Evolutionary conservation across 2,888 invertebrate species (phyloP).

Genomic region (Stenotaenia linearis): DNA sequence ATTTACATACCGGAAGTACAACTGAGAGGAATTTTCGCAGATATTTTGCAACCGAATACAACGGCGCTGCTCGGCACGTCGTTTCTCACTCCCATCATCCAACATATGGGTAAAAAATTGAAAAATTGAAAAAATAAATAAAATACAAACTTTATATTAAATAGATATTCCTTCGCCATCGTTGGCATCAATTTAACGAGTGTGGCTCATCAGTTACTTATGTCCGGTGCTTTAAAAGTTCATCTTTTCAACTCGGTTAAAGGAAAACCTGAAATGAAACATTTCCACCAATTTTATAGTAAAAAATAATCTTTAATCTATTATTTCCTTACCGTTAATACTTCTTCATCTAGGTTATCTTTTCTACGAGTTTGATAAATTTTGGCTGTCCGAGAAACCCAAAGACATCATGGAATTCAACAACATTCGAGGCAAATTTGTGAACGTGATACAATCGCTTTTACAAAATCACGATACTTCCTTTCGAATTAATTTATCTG

Average conservation of each 20-base stretch:
- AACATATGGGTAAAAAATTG: constrained; percentile 65
- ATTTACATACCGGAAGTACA: no score
- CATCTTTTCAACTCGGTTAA: constrained; percentile 78
- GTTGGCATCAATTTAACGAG: constrained; percentile 89
- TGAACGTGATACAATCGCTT: constrained; percentile 61
- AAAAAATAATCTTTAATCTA: no score
- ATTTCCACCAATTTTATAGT: constrained; percentile 91
- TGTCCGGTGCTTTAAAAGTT: constrained; percentile 74
- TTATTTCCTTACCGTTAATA: no score
- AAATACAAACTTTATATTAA: neutral
- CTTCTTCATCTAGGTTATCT: constrained; percentile 58
- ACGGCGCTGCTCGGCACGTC: constrained; percentile 71
- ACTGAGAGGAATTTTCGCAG: no score
- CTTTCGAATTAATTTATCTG: constrained; percentile 71
- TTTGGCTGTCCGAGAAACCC: constrained; percentile 89
- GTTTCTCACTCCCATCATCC: constrained; percentile 85
- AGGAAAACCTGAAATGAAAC: constrained; percentile 45
- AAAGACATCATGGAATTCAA: constrained; percentile 94
- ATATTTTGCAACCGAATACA: constrained; percentile 72
- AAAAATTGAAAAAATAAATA: no score
- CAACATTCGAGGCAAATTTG: constrained; percentile 76
- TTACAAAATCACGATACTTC: constrained; percentile 64
- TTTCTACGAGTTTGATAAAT: constrained; percentile 88
- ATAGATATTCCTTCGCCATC: constrained; percentile 54
- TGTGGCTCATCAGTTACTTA: constrained; percentile 75